phyloP scores from a whole-genome alignment of 2,113 vertebrate genomes.

The Trachemys scripta region DNA sequence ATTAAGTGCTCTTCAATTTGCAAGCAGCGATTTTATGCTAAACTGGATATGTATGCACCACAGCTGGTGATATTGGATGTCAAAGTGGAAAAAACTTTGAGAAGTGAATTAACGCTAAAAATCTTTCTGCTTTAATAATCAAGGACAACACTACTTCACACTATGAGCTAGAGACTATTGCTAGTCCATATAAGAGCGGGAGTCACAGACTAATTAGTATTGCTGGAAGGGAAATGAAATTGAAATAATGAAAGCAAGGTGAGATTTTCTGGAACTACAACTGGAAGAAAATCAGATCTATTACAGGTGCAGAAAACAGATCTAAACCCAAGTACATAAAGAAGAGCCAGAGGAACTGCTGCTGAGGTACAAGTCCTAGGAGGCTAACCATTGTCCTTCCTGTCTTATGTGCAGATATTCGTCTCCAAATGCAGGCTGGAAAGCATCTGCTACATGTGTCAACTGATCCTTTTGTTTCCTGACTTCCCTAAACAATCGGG shows the following conservation, averaged over 20 bases:
- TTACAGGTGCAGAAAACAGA: neutral
- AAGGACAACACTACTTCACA: too few relatives aligned
- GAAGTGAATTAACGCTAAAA: too few relatives aligned
- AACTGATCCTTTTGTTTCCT: neutral
- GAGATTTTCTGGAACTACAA: neutral
- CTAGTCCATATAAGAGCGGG: too few relatives aligned
- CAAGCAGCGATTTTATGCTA: too few relatives aligned
- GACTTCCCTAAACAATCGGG: neutral
- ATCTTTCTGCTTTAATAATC: too few relatives aligned
- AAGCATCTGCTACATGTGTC: neutral
- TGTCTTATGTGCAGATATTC: neutral
- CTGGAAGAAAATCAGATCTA: neutral
- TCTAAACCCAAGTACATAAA: neutral
- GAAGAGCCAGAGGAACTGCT: neutral
- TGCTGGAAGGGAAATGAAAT: too few relatives aligned
- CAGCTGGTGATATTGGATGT: too few relatives aligned
- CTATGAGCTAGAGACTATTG: too few relatives aligned
- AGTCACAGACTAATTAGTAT: too few relatives aligned
- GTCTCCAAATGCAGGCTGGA: neutral
- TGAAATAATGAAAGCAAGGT: neutral
- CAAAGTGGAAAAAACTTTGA: too few relatives aligned
- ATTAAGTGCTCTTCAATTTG: too few relatives aligned
- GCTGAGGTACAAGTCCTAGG: neutral
- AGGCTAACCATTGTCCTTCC: neutral
- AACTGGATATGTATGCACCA: too few relatives aligned